Evolutionary conservation across 1,140 invertebrate genomes (phyloP).

Genomic region (Drosophila ercepeae): DNA sequence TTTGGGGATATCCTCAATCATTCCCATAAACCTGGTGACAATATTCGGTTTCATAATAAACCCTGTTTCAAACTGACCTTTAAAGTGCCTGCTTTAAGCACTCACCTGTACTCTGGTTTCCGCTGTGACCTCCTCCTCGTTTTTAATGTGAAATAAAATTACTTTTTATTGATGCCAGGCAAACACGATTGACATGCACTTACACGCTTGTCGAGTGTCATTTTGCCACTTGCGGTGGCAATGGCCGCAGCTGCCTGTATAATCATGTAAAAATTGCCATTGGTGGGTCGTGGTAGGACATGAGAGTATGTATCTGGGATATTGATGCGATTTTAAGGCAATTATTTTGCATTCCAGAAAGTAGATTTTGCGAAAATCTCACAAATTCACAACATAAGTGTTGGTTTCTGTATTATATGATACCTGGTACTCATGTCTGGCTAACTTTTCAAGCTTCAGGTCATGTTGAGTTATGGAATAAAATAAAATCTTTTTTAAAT

Average conservation of each 20-base stretch:
- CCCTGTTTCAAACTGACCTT: conserved; percentile 23
- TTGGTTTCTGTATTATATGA: no score
- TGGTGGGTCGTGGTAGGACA: neutral
- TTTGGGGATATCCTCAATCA: neutral
- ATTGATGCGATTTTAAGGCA: conserved; percentile 23
- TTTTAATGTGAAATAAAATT: conserved; percentile 61
- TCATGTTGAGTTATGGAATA: no score
- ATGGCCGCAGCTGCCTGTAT: conserved; percentile 9
- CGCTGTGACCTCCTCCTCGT: conserved; percentile 8
- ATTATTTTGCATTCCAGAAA: conserved; percentile 10
- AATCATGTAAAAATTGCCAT: neutral
- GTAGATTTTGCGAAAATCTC: neutral
- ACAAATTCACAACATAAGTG: neutral
- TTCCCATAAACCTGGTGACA: conserved; percentile 28
- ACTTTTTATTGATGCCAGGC: conserved; percentile 54
- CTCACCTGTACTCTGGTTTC: conserved; percentile 18
- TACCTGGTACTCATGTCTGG: no score
- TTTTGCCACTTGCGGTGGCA: conserved; percentile 39
- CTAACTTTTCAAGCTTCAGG: no score
- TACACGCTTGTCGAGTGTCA: conserved; percentile 53
- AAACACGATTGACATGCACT: conserved; percentile 74
- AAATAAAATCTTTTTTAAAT: no score
- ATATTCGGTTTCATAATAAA: conserved; percentile 27
- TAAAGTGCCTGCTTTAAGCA: conserved; percentile 31
- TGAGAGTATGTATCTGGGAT: conserved; percentile 8